Evolutionary conservation across 2,888 invertebrate species (phyloP).

Genomic region (Lochmaea crataegi): DNA sequence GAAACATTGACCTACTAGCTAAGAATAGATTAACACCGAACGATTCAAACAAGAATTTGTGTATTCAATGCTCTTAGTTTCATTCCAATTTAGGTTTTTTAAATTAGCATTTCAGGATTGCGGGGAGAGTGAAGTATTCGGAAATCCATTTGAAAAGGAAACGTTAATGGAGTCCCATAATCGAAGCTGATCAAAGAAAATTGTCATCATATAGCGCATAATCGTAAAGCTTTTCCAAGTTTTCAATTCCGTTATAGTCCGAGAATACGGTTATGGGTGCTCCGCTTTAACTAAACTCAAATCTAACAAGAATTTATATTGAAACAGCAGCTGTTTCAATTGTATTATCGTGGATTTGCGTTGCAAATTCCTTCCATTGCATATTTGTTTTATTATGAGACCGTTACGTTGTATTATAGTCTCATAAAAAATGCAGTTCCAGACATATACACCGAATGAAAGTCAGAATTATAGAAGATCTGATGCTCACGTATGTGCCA

Average conservation of each 20-base stretch:
- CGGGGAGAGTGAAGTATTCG: background rate
- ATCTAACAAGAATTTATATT: slow-evolving; percentile 39
- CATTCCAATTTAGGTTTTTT: background rate
- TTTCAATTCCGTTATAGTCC: slow-evolving; percentile 24
- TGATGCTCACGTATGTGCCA: slow-evolving; percentile 13
- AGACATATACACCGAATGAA: slow-evolving; percentile 11
- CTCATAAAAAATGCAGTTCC: slow-evolving; percentile 34
- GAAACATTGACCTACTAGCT: too few relatives aligned
- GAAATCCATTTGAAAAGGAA: background rate
- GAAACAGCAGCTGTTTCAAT: slow-evolving; percentile 41
- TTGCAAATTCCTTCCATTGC: slow-evolving; percentile 49
- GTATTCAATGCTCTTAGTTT: too few relatives aligned
- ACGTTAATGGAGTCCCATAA: background rate
- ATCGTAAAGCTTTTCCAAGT: slow-evolving; percentile 18
- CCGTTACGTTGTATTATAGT: slow-evolving; percentile 31
- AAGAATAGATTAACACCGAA: too few relatives aligned
- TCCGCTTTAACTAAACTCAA: slow-evolving; percentile 25
- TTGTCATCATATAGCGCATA: slow-evolving; percentile 10
- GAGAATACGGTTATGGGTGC: slow-evolving; percentile 16
- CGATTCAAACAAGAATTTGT: too few relatives aligned
- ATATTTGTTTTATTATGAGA: slow-evolving; percentile 44
- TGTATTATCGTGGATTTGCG: slow-evolving; percentile 48
- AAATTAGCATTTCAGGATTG: background rate
- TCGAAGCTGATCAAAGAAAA: slow-evolving; percentile 13
- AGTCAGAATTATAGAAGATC: slow-evolving; percentile 13